Conservation (phyloP, 2,888 invertebrate species). For the Catocala fraxini region DNA sequence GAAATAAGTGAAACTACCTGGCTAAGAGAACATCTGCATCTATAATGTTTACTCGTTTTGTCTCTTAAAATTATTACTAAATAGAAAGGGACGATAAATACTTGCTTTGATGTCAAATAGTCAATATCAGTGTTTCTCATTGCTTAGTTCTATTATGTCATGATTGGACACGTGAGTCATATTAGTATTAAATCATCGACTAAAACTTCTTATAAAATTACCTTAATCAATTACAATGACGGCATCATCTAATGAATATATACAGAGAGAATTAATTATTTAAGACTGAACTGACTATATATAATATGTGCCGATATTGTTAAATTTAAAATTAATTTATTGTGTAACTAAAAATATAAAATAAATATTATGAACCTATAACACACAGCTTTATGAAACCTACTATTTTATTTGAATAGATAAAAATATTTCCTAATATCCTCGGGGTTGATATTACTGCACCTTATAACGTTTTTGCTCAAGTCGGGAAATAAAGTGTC, state of each 20-base stretch:
- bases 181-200: constrained; percentile 40
- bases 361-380: too few relatives aligned
- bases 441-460: neutral
- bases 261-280: neutral
- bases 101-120: constrained; percentile 14
- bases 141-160: constrained; percentile 19
- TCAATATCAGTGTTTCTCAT: constrained; percentile 16
- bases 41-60: neutral
- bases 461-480: neutral
- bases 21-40: neutral
- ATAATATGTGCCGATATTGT: neutral
- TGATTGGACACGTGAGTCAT: constrained; percentile 38
- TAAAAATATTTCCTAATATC: too few relatives aligned
- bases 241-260: constrained; percentile 17
- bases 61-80: constrained; percentile 6
- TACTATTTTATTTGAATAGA: too few relatives aligned
- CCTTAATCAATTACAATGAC: constrained; percentile 51
- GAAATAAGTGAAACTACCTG: constrained; percentile 22
- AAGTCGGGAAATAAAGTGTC: constrained; percentile 15
- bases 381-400: too few relatives aligned
- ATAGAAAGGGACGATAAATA: constrained; percentile 9
- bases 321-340: neutral
- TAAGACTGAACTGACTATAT: neutral
- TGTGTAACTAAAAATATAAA: too few relatives aligned
- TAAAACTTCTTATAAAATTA: constrained; percentile 29